Conservation (phyloP, 2,888 invertebrate species). For the Lithophane leautieri region DNA sequence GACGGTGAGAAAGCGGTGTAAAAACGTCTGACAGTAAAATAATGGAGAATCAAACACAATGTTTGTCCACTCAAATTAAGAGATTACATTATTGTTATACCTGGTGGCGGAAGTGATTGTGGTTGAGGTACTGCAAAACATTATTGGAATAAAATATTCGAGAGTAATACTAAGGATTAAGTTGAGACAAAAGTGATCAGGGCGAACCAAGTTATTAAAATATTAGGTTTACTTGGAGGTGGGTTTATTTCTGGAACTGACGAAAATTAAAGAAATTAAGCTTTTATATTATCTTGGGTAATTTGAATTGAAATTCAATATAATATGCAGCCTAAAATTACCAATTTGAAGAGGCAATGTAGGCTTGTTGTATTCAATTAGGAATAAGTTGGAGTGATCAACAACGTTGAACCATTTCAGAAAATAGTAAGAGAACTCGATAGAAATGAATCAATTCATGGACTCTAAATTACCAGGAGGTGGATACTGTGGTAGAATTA, state of each 20-base stretch:
- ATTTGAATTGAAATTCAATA: neutral
- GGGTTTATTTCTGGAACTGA: neutral
- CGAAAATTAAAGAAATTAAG: neutral
- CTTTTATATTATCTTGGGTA: neutral
- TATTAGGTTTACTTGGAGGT: neutral
- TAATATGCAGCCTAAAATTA: neutral
- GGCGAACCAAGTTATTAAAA: neutral
- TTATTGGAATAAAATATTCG: neutral
- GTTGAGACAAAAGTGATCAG: neutral
- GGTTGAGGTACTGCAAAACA: neutral
- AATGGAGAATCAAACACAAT: neutral
- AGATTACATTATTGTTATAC: neutral
- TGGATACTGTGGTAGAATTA: too few species aligned
- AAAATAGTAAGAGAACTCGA: too few species aligned
- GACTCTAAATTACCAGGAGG: too few species aligned
- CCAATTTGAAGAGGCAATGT: neutral
- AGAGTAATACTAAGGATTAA: neutral
- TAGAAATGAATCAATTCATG: too few species aligned
- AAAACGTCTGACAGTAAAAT: neutral
- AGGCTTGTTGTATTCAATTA: neutral
- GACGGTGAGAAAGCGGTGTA: too few species aligned
- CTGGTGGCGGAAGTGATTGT: neutral
- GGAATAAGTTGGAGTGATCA: too few species aligned
- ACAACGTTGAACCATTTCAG: too few species aligned
- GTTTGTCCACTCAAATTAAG: neutral